Base-by-base conservation (phyloP, 2,113 vertebrate genomes). In the Strix uralensis region DNA sequence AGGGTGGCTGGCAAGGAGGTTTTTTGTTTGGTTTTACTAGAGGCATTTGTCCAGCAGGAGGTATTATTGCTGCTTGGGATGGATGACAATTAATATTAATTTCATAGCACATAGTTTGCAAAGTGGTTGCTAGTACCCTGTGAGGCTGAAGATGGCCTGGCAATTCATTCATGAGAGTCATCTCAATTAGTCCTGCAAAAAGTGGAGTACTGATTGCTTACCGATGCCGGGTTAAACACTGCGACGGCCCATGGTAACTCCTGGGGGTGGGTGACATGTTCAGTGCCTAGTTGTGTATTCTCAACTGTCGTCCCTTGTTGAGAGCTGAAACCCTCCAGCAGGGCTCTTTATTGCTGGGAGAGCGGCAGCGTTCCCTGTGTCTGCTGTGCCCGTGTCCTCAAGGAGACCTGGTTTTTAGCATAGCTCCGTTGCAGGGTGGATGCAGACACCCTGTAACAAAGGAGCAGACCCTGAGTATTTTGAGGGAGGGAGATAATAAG, bases 351-450 rank as follows among this genome's bases (percentile, higher is more conserved):
- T 13, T 49, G 65, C 46, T 66, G 77, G 32, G 27, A 77, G 21
- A 55, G 23, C 3, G 27, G 40, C 71, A 13, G 11, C 40, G 36
- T 47, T 83, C 59, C 63, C 36, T 5, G 13, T 58, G 65, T 29
- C 82, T 59, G 34, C 30, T 54, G 46, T 42, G 9, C 38, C 3
- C 3, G n/a, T 42, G 20, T 70, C 19, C 69, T 81, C 4, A 9
- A 7, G 58, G 59, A 44, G 40, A 66, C 13, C 65, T 42, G 22
- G 1, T 21, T 71, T 86, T 81, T 12, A 69, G 66, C 74, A 40
- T 32, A 79, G n/a, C 38, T 58, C 38, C 4, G 0, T 61, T 44
- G 30, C 44, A 13, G 0, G 2, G 11, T 26, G 27, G 78, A 23
- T 66, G 13, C 69, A 62, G 36, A 66, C 63, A 78, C 29, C 57